These are phyloP conservation scores for Platygyra sinensis DNA, from an alignment of 64 coral and sea anemone genomes.

Conservation along the genomic window DNA sequence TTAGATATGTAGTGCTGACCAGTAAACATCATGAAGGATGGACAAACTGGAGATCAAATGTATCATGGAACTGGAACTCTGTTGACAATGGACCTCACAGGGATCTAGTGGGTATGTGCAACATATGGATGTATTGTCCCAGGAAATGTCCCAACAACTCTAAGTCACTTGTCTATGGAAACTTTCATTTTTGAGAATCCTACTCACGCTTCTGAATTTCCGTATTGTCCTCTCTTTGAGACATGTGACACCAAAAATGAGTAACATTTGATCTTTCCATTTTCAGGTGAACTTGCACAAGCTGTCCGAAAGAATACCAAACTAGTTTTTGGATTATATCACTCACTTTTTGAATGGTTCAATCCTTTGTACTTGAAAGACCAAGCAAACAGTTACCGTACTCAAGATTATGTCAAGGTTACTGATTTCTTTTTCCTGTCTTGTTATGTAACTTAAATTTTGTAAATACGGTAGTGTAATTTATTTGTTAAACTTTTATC, in stretches of 20 bases:
- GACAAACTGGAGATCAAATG: slow-evolving; percentile 76
- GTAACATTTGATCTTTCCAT: not conserved
- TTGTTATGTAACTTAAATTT: no score
- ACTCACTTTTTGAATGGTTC: slow-evolving; percentile 75
- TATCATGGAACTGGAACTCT: slow-evolving; percentile 79
- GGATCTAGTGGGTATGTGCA: slow-evolving; percentile 61
- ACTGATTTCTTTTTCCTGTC: not conserved
- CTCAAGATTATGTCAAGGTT: slow-evolving; percentile 57
- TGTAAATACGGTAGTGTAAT: no score
- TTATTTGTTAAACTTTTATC: no score
- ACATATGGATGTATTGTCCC: not conserved
- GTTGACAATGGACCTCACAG: slow-evolving; percentile 70
- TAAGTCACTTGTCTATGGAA: no score
- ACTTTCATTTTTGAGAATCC: no score
- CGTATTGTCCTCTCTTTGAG: no score
- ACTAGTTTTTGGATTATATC: slow-evolving; percentile 59
- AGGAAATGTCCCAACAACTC: no score
- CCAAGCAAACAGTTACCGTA: slow-evolving; percentile 35
- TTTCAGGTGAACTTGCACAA: slow-evolving; percentile 46
- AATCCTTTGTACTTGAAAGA: slow-evolving; percentile 66
- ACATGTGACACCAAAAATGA: not conserved
- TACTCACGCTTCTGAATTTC: no score
- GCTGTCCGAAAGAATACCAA: slow-evolving; percentile 29
- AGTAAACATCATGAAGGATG: slow-evolving; percentile 83
- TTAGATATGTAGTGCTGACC: slow-evolving; percentile 70